Conservation (phyloP, 92 coral and sea anemone genomes). For the Actinernus sp. region DNA sequence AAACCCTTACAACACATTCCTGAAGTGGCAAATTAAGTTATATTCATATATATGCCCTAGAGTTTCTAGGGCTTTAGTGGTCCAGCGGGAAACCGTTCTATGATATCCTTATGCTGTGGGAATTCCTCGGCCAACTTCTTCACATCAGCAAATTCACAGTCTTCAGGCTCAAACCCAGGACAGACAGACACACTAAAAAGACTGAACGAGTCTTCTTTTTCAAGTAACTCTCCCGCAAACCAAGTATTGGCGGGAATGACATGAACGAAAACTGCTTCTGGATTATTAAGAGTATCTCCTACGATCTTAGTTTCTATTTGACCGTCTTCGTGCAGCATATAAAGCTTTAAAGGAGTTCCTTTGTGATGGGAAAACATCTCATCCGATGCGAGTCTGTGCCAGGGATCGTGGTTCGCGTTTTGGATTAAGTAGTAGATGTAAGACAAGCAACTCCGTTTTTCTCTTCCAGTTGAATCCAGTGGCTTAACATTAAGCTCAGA, state of each 20-base stretch:
- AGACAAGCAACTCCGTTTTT: constrained; percentile 67
- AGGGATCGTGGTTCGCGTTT: constrained; percentile 54
- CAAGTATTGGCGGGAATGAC: constrained; percentile 82
- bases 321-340: constrained; percentile 60
- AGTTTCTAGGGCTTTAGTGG: neutral
- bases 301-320: constrained; percentile 46
- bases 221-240: constrained; percentile 81
- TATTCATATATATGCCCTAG: neutral
- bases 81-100: constrained; percentile 36
- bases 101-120: constrained; percentile 78
- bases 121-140: constrained; percentile 57
- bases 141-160: constrained; percentile 54
- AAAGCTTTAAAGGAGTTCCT: constrained; percentile 68
- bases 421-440: constrained; percentile 69
- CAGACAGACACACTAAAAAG: constrained; percentile 72
- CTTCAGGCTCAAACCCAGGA: constrained; percentile 81
- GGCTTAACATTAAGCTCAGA: constrained; percentile 77
- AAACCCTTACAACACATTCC: no score
- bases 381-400: constrained; percentile 86
- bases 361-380: constrained; percentile 82
- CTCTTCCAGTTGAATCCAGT: constrained; percentile 45
- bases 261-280: constrained; percentile 52
- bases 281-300: constrained; percentile 68
- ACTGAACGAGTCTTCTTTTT: constrained; percentile 38
- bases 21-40: no score